phyloP scores from a whole-genome alignment of 2,797 vertebrate species.

The Tiaroga cobitis region DNA sequence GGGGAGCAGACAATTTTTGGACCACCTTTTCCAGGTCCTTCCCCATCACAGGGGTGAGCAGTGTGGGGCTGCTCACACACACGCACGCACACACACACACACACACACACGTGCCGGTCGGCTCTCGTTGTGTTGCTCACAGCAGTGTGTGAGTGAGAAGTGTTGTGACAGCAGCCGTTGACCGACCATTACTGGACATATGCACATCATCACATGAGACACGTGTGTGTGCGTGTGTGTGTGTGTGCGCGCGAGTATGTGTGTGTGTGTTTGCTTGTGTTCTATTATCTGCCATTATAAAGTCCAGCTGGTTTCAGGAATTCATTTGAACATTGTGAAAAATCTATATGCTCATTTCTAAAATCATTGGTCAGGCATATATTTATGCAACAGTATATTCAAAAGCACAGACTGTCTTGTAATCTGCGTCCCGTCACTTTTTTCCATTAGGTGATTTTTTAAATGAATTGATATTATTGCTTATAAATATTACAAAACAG shows the following conservation, averaged over 20 bases:
- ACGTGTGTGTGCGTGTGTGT: too few species aligned
- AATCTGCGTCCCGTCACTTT: neutral
- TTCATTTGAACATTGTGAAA: neutral
- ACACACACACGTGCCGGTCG: neutral
- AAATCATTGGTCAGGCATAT: neutral
- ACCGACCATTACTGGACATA: conserved; percentile 12
- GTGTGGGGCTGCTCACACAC: too few species aligned
- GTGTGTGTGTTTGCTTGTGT: neutral
- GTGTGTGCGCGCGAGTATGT: neutral
- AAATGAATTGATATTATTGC: neutral
- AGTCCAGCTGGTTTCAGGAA: neutral
- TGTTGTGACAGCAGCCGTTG: conserved; percentile 49
- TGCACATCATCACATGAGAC: neutral
- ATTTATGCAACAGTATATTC: neutral
- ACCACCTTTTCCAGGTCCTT: too few species aligned
- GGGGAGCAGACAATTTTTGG: too few species aligned
- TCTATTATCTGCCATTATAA: too few species aligned
- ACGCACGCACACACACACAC: conserved; percentile 20
- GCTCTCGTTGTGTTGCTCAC: conserved; percentile 67
- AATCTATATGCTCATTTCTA: neutral
- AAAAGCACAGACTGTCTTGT: too few species aligned
- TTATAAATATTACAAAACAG: neutral
- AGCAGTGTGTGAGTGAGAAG: conserved; percentile 57
- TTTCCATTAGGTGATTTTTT: neutral
- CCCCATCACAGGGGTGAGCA: too few species aligned